A percentile compares a stretch with the other conserved stretches of the same genome.
Conservation (phyloP, 2,797 vertebrate species). For the Pelodytes ibericus region DNA sequence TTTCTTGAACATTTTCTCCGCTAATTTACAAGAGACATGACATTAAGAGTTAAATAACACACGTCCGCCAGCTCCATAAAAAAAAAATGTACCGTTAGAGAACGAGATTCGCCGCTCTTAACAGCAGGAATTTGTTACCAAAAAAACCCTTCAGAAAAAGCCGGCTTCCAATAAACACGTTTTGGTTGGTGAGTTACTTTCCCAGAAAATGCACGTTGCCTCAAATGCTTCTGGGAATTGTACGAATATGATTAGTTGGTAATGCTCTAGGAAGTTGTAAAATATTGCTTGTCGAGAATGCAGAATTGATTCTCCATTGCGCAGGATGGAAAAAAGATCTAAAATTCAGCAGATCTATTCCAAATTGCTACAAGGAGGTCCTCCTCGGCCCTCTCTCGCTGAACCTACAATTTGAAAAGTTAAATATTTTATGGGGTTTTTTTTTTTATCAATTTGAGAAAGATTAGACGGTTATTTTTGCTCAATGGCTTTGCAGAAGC, state of each 20-base stretch:
- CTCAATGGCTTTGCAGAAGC: too few relatives aligned
- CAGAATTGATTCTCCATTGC: conserved; percentile 21
- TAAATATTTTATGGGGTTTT: conserved; percentile 34
- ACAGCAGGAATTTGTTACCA: background rate
- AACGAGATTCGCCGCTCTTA: background rate
- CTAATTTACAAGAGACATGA: background rate
- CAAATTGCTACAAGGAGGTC: conserved; percentile 6
- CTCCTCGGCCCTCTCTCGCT: background rate
- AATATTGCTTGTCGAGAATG: conserved; percentile 17
- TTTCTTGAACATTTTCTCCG: background rate
- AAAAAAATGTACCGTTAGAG: conserved; percentile 62
- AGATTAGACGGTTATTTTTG: background rate
- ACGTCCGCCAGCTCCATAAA: conserved; percentile 64
- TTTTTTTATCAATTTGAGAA: background rate
- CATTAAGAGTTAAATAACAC: background rate
- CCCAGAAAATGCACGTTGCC: conserved; percentile 20
- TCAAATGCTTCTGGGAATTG: conserved; percentile 37
- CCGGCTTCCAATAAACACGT: conserved; percentile 16
- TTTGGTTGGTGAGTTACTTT: conserved; percentile 12
- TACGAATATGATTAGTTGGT: conserved; percentile 27
- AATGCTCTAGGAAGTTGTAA: conserved; percentile 29
- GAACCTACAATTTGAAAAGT: background rate
- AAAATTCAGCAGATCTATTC: conserved; percentile 15
- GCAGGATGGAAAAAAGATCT: conserved; percentile 13
- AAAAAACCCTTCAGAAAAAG: background rate